phyloP scores from a whole-genome alignment of 2,797 vertebrate species.

The Hypotaenidia philippensis region DNA sequence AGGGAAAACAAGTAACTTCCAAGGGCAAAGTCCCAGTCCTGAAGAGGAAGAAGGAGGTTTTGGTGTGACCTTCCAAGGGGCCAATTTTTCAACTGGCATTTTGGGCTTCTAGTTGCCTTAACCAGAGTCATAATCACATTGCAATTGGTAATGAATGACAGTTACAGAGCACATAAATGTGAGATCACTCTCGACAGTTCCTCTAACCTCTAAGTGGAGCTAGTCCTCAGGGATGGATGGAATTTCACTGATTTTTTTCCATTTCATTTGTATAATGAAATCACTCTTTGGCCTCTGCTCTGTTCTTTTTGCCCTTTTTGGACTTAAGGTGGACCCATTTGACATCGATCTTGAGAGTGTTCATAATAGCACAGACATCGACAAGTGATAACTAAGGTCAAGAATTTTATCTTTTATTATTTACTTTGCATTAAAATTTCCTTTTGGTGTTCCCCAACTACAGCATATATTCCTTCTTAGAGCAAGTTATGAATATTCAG shows the following conservation, averaged over 20 bases:
- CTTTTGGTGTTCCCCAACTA: neutral
- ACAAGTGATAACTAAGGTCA: neutral
- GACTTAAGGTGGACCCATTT: constrained; percentile 6
- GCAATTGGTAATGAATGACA: neutral
- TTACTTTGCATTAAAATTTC: neutral
- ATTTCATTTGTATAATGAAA: constrained; percentile 71
- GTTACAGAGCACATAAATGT: constrained; percentile 7
- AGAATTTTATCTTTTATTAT: neutral
- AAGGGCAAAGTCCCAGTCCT: neutral
- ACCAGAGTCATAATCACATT: constrained; percentile 1
- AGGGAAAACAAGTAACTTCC: neutral
- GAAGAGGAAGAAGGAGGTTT: neutral
- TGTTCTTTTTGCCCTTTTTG: constrained; percentile 35
- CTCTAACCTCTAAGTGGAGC: constrained; percentile 58
- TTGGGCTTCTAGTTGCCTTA: constrained; percentile 10
- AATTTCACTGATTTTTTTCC: constrained; percentile 62
- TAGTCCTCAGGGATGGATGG: constrained; percentile 57
- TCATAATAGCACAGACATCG: neutral
- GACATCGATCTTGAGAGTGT: neutral
- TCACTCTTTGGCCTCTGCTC: constrained; percentile 45
- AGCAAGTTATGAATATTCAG: neutral
- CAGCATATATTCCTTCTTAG: neutral
- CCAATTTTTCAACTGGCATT: neutral
- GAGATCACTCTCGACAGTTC: constrained; percentile 41
- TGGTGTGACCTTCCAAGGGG: neutral